Percentiles rank a stretch among this genome's conserved stretches.
phyloP scores from a whole-genome alignment of 2,113 vertebrate species.

The Emydura subglobosa region DNA sequence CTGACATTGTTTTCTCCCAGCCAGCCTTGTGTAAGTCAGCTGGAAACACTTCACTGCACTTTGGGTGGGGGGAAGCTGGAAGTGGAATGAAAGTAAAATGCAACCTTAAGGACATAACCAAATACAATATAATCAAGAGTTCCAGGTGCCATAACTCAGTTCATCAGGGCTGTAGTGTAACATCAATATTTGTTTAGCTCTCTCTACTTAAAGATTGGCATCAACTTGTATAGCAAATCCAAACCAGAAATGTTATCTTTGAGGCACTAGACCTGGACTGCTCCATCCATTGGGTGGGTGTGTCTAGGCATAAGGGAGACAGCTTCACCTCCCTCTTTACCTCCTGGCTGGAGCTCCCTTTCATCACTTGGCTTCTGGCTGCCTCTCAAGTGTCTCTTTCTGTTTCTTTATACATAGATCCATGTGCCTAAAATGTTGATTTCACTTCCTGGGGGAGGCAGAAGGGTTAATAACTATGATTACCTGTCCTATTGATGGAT shows the following conservation, averaged over 20 bases:
- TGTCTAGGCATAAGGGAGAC: no score
- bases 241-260: no score
- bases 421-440: background rate
- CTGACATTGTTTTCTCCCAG: background rate
- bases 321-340: no score
- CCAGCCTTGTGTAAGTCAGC: slow-evolving; percentile 4
- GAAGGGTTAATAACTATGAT: background rate
- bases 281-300: no score
- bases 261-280: no score
- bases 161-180: background rate
- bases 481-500: background rate
- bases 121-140: background rate
- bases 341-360: background rate
- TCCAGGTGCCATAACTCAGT: background rate
- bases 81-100: background rate
- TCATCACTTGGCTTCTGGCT: background rate
- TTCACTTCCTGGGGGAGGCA: background rate
- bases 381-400: background rate
- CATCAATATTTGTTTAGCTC: no score
- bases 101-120: background rate
- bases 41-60: background rate
- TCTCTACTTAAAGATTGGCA: background rate
- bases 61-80: background rate
- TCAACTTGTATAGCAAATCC: background rate
- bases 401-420: background rate